Evolutionary conservation across 2,888 invertebrate species (phyloP), one percentile per base, ranked within the genome.

Genomic region (Diabrotica balteata): DNA sequence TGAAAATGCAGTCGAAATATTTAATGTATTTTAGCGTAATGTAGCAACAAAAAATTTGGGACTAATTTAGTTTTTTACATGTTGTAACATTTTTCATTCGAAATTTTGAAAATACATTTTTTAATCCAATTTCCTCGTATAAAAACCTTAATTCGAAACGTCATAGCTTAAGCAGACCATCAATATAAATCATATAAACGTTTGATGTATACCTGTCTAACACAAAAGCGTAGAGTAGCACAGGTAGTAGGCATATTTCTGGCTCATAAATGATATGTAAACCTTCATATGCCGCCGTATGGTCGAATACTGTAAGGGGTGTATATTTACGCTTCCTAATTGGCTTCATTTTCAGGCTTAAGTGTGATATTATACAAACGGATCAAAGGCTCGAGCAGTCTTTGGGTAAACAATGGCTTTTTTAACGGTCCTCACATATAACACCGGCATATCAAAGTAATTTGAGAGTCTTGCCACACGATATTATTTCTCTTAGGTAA

Each of bases 311-410:
- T 57, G 49, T 49, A 32, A 32, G 32, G 59, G 59, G 59, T 5
- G 43, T 47, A 47, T 65, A 54, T 65, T 65, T 65, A 54, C 59
- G 17, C 47, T 65, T 7, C 53, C 65, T 65, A 65, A 65, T 65
- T 65, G 65, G 59, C 53, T 59, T 54, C 59, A 47, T 65, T 59
- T 65, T 65, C 43, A 59, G 53, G 59, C 65, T 59, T 52, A 44
- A 52, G 59, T 63, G 44, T 50, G 55, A 63, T 57, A 53, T 63
- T 57, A 57, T 57, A 57, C 63, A 54, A 47, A 10, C 22, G 44
- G 57, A 63, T 63, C 53, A 47, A 50, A 11, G 54, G 63, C 55
- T 63, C 57, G 63, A 63, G 63, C 63, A 63, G 50, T 50, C 45
- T 45, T n/a, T 9, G 10, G 47, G n/a, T 47, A 47, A 47, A 47